A percentile compares a stretch with the other conserved stretches of the same genome.
Evolutionary conservation across 1,140 invertebrate genomes (phyloP).

Genomic region (Hirudo medicinalis): DNA sequence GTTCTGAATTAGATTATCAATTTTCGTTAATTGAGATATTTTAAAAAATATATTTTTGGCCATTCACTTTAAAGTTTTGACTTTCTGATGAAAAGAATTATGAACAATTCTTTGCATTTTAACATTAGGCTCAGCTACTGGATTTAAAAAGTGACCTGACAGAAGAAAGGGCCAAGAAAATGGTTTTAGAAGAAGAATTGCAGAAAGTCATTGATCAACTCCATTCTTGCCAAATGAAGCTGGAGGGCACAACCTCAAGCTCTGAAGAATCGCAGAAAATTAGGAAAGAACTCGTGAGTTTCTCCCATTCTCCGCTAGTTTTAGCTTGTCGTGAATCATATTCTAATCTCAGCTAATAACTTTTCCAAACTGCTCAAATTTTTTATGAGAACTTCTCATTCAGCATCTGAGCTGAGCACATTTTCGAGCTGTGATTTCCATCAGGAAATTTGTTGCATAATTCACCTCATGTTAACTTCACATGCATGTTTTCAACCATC

Average conservation of each 20-base stretch:
- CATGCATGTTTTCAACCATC: background rate
- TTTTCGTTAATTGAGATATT: too few relatives aligned
- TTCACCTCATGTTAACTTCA: background rate
- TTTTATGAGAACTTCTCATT: too few relatives aligned
- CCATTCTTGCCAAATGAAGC: conserved; percentile 50
- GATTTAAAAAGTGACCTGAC: conserved; percentile 56
- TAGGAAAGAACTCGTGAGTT: conserved; percentile 45
- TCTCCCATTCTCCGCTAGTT: background rate
- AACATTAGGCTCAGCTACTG: conserved; percentile 55
- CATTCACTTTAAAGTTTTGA: background rate
- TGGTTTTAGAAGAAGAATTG: conserved; percentile 51
- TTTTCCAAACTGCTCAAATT: too few relatives aligned
- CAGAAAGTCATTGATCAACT: conserved; percentile 52
- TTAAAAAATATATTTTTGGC: background rate
- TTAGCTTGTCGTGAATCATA: background rate
- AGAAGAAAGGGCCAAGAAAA: conserved; percentile 49
- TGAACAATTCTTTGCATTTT: too few relatives aligned
- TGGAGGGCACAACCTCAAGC: conserved; percentile 34
- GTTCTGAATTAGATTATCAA: too few relatives aligned
- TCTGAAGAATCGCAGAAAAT: conserved; percentile 46
- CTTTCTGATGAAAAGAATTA: conserved; percentile 1
- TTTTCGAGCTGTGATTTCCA: too few relatives aligned
- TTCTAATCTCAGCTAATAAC: too few relatives aligned
- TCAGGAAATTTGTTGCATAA: background rate
- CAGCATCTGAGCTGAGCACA: too few relatives aligned